Evolutionary conservation across 2,797 vertebrate genomes (phyloP).

Genomic region (Sciurus carolinensis): DNA sequence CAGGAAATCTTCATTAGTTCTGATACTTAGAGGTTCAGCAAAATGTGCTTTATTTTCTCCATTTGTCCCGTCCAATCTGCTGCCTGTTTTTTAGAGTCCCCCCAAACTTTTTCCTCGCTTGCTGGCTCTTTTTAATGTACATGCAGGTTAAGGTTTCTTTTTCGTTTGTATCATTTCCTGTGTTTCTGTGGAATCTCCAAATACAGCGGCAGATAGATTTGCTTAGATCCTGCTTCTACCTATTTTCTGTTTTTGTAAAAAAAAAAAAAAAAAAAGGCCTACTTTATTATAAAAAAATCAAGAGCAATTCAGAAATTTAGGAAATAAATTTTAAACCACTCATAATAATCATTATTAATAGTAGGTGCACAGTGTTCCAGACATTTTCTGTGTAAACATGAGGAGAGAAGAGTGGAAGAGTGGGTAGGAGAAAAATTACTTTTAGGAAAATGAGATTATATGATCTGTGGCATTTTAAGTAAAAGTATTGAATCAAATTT

Average conservation of each 20-base stretch:
- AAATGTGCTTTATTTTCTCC: background rate
- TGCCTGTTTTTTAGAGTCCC: background rate
- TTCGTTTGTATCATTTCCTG: background rate
- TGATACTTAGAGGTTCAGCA: background rate
- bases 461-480: background rate
- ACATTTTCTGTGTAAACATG: background rate
- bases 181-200: background rate
- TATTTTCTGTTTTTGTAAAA: conserved; percentile 8
- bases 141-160: conserved; percentile 1
- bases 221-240: background rate
- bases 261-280: background rate
- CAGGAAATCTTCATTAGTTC: background rate
- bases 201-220: background rate
- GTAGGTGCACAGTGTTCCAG: background rate
- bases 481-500: background rate
- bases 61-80: background rate
- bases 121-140: background rate
- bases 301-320: background rate
- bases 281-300: background rate
- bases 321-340: background rate
- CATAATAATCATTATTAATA: background rate
- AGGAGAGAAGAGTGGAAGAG: conserved; percentile 37
- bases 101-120: background rate
- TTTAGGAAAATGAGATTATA: background rate
- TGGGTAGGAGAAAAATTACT: background rate